Base-by-base conservation (phyloP, 2,113 vertebrate species). In the Anas platyrhynchos region DNA sequence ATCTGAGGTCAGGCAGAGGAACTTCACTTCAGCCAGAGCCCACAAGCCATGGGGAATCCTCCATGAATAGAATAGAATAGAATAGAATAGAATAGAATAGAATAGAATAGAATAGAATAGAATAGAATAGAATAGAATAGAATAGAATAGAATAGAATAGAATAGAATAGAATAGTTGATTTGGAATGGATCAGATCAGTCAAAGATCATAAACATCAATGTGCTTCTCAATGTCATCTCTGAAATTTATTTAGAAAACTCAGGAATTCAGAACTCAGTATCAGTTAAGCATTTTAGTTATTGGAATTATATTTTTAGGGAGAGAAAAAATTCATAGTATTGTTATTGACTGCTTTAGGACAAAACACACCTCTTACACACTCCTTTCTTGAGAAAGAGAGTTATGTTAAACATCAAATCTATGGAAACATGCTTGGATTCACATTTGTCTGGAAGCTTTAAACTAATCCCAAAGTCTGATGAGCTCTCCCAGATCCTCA, bases 271-370 rank as follows among this genome's bases (percentile, higher is more conserved):
- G 38, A 21, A 58, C 46, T 76, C 62, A 83, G 38, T 21, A 85
- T 29, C 16, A 61, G 4, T 74, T 36, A 14, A 72, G 26, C 9
- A n/a, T 66, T 76, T 69, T 22, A n/a, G 18, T 36, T 38, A 56
- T 18, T 25, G 41, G 41, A 85, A 31, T 1, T 1, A 1, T 2
- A 29, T 2, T 9, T 61, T 83, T 15, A 62, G 7, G 13, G 48
- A 16, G 29, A 18, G 27, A 82, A 55, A 90, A 90, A 78, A 66
- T 29, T 7, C 14, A n/a, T 5, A 56, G 9, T 13, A 10, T 46
- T 74, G 76, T 72, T 72, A 78, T 16, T 71, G 48, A 63, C 17
- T 78, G 22, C 29, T 72, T 78, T 36, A 78, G 46, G 29, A 83
- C 34, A 78, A 65, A 90, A 78, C 14, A 78, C 81, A 66, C 14